Percentiles rank a stretch among this genome's conserved stretches.
Evolutionary conservation across 2,113 vertebrate genomes (phyloP).

Genomic region (Brachypteracias leptosomus): DNA sequence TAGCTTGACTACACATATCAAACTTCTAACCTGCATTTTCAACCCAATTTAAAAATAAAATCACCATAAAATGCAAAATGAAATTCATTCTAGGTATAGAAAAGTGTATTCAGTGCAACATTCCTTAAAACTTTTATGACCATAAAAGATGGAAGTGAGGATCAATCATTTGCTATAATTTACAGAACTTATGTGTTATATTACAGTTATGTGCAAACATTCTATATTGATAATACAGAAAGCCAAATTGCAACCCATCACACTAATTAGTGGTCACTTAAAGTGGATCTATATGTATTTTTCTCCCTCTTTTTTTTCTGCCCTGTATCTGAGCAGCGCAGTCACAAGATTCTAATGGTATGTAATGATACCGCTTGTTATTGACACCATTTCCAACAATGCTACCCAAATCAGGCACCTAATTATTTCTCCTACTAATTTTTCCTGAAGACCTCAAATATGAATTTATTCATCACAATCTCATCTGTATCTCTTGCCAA

Average conservation of each 20-base stretch:
- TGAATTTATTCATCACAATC: slow-evolving; percentile 24
- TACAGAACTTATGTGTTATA: neutral
- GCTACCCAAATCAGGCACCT: slow-evolving; percentile 22
- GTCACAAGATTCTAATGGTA: neutral
- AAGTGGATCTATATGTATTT: neutral
- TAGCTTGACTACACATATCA: neutral
- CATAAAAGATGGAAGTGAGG: neutral
- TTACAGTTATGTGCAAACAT: neutral
- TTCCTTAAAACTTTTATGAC: neutral
- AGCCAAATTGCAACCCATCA: neutral
- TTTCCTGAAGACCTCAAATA: slow-evolving; percentile 52
- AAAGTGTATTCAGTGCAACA: neutral
- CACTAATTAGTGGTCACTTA: neutral
- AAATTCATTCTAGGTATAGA: neutral
- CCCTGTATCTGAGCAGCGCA: neutral
- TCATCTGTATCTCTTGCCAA: neutral
- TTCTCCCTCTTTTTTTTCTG: neutral
- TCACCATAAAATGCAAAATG: neutral
- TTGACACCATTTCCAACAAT: slow-evolving; percentile 17
- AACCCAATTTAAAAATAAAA: neutral
- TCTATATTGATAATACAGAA: neutral
- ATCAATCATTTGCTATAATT: neutral
- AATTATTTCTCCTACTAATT: slow-evolving; percentile 16
- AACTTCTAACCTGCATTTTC: neutral
- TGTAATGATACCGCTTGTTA: slow-evolving; percentile 18